Percentiles rank a stretch among this genome's conserved stretches.
phyloP scores from a whole-genome alignment of 2,888 invertebrate genomes.

The Melieria omissa region DNA sequence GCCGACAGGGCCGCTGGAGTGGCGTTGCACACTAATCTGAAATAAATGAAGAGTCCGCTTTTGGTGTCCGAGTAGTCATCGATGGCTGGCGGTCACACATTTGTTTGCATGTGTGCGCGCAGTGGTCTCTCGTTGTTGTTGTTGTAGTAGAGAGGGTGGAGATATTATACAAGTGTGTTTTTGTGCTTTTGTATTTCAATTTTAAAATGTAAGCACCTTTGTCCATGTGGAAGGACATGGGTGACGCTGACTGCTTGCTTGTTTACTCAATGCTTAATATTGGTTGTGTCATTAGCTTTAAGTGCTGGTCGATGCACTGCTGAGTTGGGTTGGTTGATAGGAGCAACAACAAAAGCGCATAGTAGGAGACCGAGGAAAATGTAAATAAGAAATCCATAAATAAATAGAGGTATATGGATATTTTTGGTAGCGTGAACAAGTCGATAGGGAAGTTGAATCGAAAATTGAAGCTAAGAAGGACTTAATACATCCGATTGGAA shows the following conservation, averaged over 20 bases:
- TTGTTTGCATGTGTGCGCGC: neutral
- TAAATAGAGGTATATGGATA: too few relatives aligned
- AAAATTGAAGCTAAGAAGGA: too few relatives aligned
- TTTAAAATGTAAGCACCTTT: neutral
- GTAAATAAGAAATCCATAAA: too few relatives aligned
- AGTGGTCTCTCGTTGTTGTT: neutral
- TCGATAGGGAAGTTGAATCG: too few relatives aligned
- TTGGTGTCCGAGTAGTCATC: constrained; percentile 47
- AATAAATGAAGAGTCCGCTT: constrained; percentile 62
- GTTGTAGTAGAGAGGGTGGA: constrained; percentile 20
- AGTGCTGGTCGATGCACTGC: neutral
- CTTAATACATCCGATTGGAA: too few relatives aligned
- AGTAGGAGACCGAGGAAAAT: too few relatives aligned
- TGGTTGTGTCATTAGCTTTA: neutral
- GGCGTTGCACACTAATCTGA: constrained; percentile 52
- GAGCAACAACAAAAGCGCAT: too few relatives aligned
- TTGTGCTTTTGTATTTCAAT: constrained; percentile 3
- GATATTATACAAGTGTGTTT: neutral
- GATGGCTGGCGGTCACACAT: neutral
- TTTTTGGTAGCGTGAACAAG: too few relatives aligned
- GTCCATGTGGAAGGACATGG: neutral
- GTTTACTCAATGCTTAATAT: too few relatives aligned
- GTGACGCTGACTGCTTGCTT: neutral
- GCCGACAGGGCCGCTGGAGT: constrained; percentile 10
- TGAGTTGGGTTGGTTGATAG: neutral